phyloP scores from a whole-genome alignment of 2,888 invertebrate species.

The Pyrocoelia pectoralis region DNA sequence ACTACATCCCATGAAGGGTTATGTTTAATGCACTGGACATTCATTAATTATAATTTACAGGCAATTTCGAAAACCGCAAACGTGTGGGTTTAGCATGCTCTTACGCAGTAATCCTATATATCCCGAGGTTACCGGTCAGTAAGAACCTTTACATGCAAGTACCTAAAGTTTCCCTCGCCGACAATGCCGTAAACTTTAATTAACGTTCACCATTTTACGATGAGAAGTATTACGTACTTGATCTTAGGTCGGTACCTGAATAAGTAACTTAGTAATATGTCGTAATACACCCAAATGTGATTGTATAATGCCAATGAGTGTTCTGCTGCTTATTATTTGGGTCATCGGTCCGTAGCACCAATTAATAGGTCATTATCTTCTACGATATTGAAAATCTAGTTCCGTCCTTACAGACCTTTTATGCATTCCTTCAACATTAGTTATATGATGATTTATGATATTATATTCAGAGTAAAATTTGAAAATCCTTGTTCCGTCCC shows the following conservation, averaged over 20 bases:
- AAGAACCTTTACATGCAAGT: slow-evolving; percentile 29
- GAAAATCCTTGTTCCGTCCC: too few species aligned
- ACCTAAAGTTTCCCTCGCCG: slow-evolving; percentile 17
- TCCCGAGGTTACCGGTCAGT: slow-evolving; percentile 28
- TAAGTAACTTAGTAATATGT: background rate
- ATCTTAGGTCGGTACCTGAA: background rate
- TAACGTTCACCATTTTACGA: slow-evolving; percentile 21
- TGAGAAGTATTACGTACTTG: slow-evolving; percentile 14
- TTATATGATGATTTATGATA: too few species aligned
- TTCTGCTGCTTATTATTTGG: too few species aligned
- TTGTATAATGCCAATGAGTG: too few species aligned
- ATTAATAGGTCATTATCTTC: too few species aligned
- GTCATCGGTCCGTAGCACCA: too few species aligned
- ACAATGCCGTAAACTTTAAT: slow-evolving; percentile 30
- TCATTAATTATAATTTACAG: slow-evolving; percentile 36
- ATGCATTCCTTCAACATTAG: too few species aligned
- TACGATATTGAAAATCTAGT: too few species aligned
- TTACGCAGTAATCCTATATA: slow-evolving; percentile 33
- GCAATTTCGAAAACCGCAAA: slow-evolving; percentile 32
- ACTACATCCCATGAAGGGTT: slow-evolving; percentile 22
- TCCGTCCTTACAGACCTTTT: too few species aligned
- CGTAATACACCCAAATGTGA: background rate
- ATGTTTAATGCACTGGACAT: slow-evolving; percentile 32
- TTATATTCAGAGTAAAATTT: too few species aligned
- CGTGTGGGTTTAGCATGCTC: slow-evolving; percentile 34